Evolutionary conservation across 2,113 vertebrate species (phyloP).

Genomic region (Butastur rufipennis): DNA sequence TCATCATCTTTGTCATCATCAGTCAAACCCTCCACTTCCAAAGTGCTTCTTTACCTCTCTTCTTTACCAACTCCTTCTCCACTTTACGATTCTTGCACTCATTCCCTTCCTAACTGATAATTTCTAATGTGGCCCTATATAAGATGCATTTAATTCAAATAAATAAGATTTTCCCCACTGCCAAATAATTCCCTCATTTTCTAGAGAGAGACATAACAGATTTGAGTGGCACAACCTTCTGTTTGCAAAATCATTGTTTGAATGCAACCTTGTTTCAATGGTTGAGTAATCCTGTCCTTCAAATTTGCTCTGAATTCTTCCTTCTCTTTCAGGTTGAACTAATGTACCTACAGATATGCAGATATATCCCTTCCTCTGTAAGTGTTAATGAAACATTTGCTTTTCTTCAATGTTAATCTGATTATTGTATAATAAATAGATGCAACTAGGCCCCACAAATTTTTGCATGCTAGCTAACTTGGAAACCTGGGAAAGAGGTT

Average conservation of each 20-base stretch:
- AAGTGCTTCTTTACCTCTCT: not conserved
- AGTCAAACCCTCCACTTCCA: not conserved
- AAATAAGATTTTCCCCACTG: not conserved
- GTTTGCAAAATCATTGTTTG: not conserved
- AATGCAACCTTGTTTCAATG: not conserved
- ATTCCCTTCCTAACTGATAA: not conserved
- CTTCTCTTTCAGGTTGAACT: not conserved
- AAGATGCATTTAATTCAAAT: not conserved
- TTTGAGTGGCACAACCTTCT: not conserved
- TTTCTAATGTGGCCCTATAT: not conserved
- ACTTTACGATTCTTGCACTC: not conserved
- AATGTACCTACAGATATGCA: not conserved
- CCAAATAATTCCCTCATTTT: not conserved
- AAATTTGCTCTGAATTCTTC: not conserved
- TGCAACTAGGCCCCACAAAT: not conserved
- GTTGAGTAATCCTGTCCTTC: not conserved
- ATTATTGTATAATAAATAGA: not conserved
- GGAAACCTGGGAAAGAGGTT: not conserved
- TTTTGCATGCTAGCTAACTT: not conserved
- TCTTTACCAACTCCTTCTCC: not conserved
- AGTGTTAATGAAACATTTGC: not conserved
- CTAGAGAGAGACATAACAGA: not conserved
- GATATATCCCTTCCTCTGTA: not conserved
- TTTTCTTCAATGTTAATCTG: not conserved
- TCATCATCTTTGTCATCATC: not conserved